Evolutionary conservation across 2,113 vertebrate species (phyloP).

Genomic region (Scatophagus argus): DNA sequence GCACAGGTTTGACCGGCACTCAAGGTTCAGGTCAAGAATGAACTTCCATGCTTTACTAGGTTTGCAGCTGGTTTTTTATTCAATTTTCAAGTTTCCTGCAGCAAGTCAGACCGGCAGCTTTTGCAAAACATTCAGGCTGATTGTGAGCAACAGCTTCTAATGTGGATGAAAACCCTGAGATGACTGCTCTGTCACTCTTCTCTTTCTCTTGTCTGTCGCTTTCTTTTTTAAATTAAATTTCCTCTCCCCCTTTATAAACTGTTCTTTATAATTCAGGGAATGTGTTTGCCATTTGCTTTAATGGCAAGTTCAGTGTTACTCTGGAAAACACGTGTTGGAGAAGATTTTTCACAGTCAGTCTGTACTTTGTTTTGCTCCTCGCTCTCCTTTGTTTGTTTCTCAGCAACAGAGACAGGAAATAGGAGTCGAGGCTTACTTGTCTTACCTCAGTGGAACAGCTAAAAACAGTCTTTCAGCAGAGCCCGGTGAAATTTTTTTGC

Average conservation of each 20-base stretch:
- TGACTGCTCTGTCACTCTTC: neutral
- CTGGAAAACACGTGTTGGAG: neutral
- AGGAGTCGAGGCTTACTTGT: conserved; percentile 3
- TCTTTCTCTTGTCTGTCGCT: too few relatives aligned
- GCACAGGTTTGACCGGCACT: too few relatives aligned
- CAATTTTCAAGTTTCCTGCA: neutral
- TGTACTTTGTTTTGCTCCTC: neutral
- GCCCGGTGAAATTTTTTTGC: conserved; percentile 22
- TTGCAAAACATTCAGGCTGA: neutral
- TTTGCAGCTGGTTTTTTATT: neutral
- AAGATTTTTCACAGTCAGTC: neutral
- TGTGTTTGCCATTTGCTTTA: neutral
- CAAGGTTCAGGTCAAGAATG: neutral
- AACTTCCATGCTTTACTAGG: neutral
- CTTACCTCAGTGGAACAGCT: conserved; percentile 7
- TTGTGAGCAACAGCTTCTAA: neutral
- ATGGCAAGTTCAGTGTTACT: neutral
- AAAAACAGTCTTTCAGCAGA: neutral
- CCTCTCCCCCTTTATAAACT: neutral
- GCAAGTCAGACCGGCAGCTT: neutral
- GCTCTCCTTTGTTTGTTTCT: conserved; percentile 11
- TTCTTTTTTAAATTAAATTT: too few relatives aligned
- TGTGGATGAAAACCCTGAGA: neutral
- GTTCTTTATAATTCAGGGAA: too few relatives aligned
- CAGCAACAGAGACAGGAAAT: conserved; percentile 7